These are phyloP conservation scores for Anorthoa munda DNA, from an alignment of 2,888 invertebrate species.

Conservation along the genomic window DNA sequence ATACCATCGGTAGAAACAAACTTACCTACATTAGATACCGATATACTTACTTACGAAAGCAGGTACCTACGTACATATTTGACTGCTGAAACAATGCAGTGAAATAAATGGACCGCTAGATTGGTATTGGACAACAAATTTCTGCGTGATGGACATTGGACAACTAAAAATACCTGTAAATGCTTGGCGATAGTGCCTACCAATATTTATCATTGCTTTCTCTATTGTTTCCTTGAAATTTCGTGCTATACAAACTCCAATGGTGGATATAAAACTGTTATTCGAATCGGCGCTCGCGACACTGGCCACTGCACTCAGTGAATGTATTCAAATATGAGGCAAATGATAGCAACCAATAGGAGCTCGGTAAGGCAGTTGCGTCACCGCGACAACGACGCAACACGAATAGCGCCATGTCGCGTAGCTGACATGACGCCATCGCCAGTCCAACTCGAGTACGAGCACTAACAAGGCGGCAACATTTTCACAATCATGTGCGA, in stretches of 20 bases:
- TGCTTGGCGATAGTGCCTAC: background rate
- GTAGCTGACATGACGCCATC: constrained; percentile 68
- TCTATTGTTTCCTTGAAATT: constrained; percentile 5
- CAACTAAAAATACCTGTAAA: constrained; percentile 7
- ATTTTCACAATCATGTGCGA: constrained; percentile 68
- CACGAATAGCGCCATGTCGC: constrained; percentile 69
- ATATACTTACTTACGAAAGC: no score
- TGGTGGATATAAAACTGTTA: constrained; percentile 20
- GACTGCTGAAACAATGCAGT: background rate
- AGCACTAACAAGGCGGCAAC: constrained; percentile 39
- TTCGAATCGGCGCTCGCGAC: constrained; percentile 42
- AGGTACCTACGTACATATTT: background rate
- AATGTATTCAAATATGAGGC: constrained; percentile 47
- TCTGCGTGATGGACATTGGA: background rate
- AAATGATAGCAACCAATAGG: constrained; percentile 49
- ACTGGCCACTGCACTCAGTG: constrained; percentile 39
- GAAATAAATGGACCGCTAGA: background rate
- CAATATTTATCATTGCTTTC: constrained; percentile 2
- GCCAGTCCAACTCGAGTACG: constrained; percentile 51
- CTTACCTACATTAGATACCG: no score
- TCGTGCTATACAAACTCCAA: constrained; percentile 2
- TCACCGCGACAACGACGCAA: constrained; percentile 71
- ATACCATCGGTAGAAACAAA: no score
- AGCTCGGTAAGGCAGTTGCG: constrained; percentile 57
- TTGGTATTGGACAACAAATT: background rate